A percentile compares a stretch with the other conserved stretches of the same genome.
phyloP scores from a whole-genome alignment of 2,888 invertebrate species.

The Spicauda simplicius region DNA sequence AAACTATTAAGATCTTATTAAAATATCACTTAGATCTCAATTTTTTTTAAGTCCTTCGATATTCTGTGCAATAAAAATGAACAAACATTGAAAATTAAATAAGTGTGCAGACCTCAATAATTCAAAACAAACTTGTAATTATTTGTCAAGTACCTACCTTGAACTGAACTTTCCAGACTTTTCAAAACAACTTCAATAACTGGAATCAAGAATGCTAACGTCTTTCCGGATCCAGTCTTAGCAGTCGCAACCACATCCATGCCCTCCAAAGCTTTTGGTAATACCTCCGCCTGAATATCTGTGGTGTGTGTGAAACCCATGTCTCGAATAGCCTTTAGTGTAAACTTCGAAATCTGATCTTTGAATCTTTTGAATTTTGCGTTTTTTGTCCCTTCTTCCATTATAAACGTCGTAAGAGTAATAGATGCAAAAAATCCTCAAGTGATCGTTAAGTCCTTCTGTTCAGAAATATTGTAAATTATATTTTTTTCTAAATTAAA shows the following conservation, averaged over 20 bases:
- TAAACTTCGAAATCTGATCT: constrained; percentile 88
- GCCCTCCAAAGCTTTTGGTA: constrained; percentile 94
- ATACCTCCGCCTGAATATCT: constrained; percentile 94
- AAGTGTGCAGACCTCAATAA: no score
- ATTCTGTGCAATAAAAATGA: no score
- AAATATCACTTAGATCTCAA: no score
- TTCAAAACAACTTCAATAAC: constrained; percentile 95
- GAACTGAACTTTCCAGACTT: constrained; percentile 45
- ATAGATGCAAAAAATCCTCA: neutral
- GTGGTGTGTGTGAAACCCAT: constrained; percentile 98
- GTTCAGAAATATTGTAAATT: no score
- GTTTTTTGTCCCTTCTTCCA: constrained; percentile 51
- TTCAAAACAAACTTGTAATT: no score
- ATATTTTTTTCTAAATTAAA: no score
- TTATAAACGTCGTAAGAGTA: constrained; percentile 31
- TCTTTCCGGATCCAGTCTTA: constrained; percentile 98
- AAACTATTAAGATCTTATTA: no score
- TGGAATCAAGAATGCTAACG: constrained; percentile 97
- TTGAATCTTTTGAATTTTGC: constrained; percentile 82
- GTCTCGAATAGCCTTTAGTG: constrained; percentile 89
- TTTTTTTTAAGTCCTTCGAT: no score
- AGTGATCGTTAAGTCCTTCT: neutral
- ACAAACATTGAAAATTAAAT: no score
- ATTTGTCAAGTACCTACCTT: no score
- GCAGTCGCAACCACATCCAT: constrained; percentile 97